Evolutionary conservation across 2,888 invertebrate species (phyloP), one percentile per base, ranked within the genome.

Genomic region (Rhimphoctona megacephalus): DNA sequence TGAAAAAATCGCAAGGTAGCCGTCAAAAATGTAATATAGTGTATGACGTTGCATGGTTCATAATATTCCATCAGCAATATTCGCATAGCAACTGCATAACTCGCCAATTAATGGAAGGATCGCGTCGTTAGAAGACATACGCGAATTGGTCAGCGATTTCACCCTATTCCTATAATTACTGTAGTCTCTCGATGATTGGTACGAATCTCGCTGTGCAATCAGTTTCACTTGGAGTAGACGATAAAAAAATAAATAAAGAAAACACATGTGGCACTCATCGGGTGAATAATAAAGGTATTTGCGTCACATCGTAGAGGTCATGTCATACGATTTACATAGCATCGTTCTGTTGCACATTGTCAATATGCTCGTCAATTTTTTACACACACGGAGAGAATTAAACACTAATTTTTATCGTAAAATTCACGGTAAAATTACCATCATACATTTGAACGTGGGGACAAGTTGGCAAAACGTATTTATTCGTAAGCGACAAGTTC

Each of bases 231-330:
- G 17, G 1, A 30, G 22, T 33, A 5, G 8, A n/a, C 36, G 36
- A 54, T 72, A 19, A 72, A 52, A 72, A 52, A 72, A 25, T 9
- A 54, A 72, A 72, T n/a, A 72, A 72, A 49, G 17, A 14, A 2
- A n/a, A 39, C 22, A 11, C 6, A 14, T 11, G 25, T 17, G 9
- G 30, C 43, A 17, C 76, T 57, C 61, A 61, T 25, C 57, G 46
- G 61, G 39, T 46, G 25, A 61, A 39, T 30, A 22, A 36, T 33
- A 36, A 30, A 25, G 11, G n/a, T n/a, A 49, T 19, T 61, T 73
- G 7, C 54, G 54, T 73, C 73, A 39, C 22, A n/a, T 6, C 36
- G 39, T 22, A n/a, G 17, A 52, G n/a, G 22, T 73, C n/a, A 43
- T n/a, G 49, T 49, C 30, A 22, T 25, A n/a, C 30, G 33, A 30